A percentile compares a stretch with the other conserved stretches of the same genome.
These are phyloP conservation scores for Prietella phreatophila DNA, from an alignment of 2,113 vertebrate genomes.

Conservation along the genomic window DNA sequence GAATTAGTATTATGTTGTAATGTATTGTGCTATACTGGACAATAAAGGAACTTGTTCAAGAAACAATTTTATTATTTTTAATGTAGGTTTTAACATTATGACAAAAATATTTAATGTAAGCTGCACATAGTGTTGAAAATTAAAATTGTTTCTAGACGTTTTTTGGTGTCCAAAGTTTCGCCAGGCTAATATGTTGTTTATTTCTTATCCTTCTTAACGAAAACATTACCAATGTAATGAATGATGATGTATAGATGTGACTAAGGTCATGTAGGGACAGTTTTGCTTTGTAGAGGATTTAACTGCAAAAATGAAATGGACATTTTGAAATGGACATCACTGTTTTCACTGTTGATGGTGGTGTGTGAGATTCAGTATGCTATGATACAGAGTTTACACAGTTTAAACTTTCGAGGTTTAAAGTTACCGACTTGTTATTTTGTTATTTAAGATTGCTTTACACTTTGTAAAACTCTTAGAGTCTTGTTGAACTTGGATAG, in stretches of 20 bases:
- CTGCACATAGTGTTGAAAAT: neutral
- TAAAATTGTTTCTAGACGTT: neutral
- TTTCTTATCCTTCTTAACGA: neutral
- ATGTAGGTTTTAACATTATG: neutral
- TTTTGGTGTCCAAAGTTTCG: neutral
- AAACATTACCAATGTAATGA: neutral
- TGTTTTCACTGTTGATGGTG: neutral
- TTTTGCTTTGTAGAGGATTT: neutral
- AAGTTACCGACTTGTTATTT: neutral
- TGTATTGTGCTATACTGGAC: neutral
- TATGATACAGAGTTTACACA: neutral
- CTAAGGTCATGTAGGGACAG: neutral
- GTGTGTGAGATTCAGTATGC: neutral
- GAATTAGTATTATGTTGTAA: neutral
- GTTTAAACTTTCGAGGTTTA: neutral
- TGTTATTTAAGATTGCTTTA: neutral
- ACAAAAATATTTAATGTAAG: neutral
- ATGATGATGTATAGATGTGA: neutral
- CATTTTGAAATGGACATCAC: neutral
- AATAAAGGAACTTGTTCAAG: neutral
- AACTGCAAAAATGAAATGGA: neutral
- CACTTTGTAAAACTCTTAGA: neutral
- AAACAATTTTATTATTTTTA: neutral
- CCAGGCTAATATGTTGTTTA: neutral
- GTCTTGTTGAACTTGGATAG: neutral